phyloP scores from a whole-genome alignment of 2,888 invertebrate genomes.

The Dorcus hopei region DNA sequence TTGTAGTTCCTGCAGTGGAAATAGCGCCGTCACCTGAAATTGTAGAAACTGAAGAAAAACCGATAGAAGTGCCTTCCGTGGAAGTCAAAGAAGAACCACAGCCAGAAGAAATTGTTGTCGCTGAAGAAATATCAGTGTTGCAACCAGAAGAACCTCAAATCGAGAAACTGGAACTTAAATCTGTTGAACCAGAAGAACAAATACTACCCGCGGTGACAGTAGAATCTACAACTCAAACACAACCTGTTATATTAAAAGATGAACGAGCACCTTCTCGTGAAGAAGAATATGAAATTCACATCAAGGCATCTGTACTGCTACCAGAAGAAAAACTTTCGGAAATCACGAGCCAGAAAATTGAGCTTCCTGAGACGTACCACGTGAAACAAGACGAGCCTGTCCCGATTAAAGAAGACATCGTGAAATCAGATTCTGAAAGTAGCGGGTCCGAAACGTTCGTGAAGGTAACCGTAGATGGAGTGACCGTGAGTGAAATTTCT shows the following conservation, averaged over 20 bases:
- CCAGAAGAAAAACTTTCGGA: conserved; percentile 5
- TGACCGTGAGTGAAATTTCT: conserved; percentile 28
- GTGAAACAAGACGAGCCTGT: not conserved
- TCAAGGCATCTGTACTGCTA: conserved; percentile 56
- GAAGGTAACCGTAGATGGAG: conserved; percentile 38
- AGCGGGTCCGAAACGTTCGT: conserved; percentile 24
- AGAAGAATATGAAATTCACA: conserved; percentile 57
- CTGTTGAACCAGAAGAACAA: conserved; percentile 36
- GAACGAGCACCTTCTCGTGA: conserved; percentile 16
- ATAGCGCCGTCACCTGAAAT: not conserved
- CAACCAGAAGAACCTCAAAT: not conserved
- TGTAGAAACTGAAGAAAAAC: conserved; percentile 1
- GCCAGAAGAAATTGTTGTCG: not conserved
- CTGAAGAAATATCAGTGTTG: not conserved
- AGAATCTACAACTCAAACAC: conserved; percentile 31
- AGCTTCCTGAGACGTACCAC: conserved; percentile 15
- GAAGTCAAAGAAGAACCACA: not conserved
- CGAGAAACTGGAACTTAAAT: not conserved
- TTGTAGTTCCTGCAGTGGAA: not conserved
- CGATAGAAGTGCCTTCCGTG: not conserved
- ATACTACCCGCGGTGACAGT: conserved; percentile 2
- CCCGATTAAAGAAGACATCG: conserved; percentile 6
- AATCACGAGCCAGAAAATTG: conserved; percentile 39
- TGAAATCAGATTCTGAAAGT: conserved; percentile 14
- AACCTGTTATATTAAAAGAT: conserved; percentile 51